Base-by-base conservation (phyloP, 2,113 vertebrate species). In the Odobenus rosmarus region DNA sequence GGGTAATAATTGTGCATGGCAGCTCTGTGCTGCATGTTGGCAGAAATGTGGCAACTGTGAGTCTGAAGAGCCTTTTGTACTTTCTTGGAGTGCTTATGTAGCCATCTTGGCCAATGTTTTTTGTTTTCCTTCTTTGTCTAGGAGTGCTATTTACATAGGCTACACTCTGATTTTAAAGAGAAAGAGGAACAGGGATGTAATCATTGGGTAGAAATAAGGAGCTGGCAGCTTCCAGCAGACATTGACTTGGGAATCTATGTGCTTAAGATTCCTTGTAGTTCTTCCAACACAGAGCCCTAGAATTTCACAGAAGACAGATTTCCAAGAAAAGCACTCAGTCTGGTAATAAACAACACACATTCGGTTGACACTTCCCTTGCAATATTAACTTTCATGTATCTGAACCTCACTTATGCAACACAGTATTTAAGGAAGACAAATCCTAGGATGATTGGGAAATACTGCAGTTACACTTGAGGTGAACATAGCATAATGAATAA, bases 1-100 rank as follows among this genome's bases (percentile, higher is more conserved):
- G 39, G 21, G 1, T 31, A 15, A 18, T 51, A 33, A 24, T 0
- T n/a, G n/a, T 19, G 2, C 24, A 0, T 57, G 19, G 19, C 31
- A 67, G 21, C 14, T 67, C 64, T 91, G 28, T 80, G 64, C 42
- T 88, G 15, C 12, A 12, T 2, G 1, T n/a, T 72, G 59, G 42
- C 13, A 33, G 24, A 14, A 69, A 31, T 18, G 7, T 14, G 0
- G 12, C 11, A 23, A 23, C 67, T 57, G 36, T 46, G 39, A 42
- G 1, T 42, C 5, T 8, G 7, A 13, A 67, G 13, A 28, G 26
- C 0, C n/a, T 69, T 61, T 18, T 57, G 5, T 42, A 21, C 84
- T 61, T 19, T 6, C 26, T 53, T 55, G 1, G 11, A 49, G 28
- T 33, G 11, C n/a, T 67, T 39, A 81, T 10, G 8, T 31, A 5